Evolutionary conservation across 2,888 invertebrate genomes (phyloP), one percentile per base, ranked within the genome.

Genomic region (Drosophila melanocephala): DNA sequence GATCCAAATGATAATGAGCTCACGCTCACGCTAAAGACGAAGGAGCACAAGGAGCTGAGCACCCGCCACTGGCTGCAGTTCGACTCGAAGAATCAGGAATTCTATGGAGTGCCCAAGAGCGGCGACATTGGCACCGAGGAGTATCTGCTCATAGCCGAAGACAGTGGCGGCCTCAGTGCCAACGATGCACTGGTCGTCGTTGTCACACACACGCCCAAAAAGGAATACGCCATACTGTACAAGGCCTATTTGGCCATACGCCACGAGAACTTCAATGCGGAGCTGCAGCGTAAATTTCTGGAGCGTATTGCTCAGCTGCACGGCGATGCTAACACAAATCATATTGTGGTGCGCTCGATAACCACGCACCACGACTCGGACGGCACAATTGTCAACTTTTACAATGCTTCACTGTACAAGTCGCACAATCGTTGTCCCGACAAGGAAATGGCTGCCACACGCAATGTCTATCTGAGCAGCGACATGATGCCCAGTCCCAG

Each of bases 1-100:
- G 98, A 98, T 94, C 96, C 96, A 0, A 97, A 98, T 93, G 97
- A 97, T 91, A 96, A 96, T 22, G 95, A 95, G 75, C 94, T 98
- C 78, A 95, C 95, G 53, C 94, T 98, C 77, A 95, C 96, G 0
- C 94, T 98, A 0, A 94, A 97, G 56, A 96, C 96, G 71, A 95
- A 95, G 79, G 96, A 97, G 84, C 95, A 96, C 67, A 95, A 95
- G 7, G 95, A 95, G 57, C 94, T 97, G 33, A 95, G 95, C 9
- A 89, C 95, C 0, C 94, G 95, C 19, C 96, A 96, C 92, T 99
- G 98, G 98, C 93, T 99, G 77, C 97, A 98, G 93, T 98, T 98
- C 92, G 98, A 98, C 92, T 94, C 95, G 2, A 96, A 96, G 89
- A 97, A 97, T 94, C 97, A 97, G 90, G 97, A 97, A 94, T 97